Conservation (phyloP, 2,113 vertebrate genomes). For the Rousettus leschenaultii region DNA sequence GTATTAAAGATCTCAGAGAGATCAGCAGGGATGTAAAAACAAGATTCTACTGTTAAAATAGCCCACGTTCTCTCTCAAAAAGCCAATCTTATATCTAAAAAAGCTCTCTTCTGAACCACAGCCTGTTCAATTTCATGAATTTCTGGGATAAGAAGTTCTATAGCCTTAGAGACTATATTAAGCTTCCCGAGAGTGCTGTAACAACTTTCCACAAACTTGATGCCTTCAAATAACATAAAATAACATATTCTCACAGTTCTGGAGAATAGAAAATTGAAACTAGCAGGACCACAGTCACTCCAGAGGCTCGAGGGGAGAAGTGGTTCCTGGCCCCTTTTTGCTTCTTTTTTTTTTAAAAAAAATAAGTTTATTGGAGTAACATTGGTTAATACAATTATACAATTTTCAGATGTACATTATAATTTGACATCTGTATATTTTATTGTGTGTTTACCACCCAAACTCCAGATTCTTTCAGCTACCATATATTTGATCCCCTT, state of each 20-base stretch:
- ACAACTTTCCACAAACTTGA: neutral
- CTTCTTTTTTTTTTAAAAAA: neutral
- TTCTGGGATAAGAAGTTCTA: neutral
- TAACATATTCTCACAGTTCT: neutral
- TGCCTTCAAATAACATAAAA: neutral
- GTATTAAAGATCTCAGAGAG: neutral
- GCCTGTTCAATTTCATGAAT: neutral
- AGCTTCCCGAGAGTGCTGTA: neutral
- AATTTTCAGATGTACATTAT: no score
- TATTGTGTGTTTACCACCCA: no score
- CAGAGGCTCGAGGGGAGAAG: neutral
- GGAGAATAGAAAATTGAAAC: neutral
- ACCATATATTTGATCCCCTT: no score
- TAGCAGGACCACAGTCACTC: neutral
- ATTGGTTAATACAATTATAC: no score
- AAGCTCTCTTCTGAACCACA: neutral
- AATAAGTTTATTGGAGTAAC: no score
- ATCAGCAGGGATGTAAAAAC: neutral
- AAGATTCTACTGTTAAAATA: neutral
- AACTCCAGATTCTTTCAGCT: no score
- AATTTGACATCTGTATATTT: no score
- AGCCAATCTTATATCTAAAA: neutral
- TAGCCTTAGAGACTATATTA: neutral
- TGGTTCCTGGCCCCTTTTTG: neutral
- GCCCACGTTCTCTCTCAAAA: neutral